These are phyloP conservation scores for Pongo pygmaeus DNA, from an alignment of 2,113 vertebrate genomes.

Conservation along the genomic window DNA sequence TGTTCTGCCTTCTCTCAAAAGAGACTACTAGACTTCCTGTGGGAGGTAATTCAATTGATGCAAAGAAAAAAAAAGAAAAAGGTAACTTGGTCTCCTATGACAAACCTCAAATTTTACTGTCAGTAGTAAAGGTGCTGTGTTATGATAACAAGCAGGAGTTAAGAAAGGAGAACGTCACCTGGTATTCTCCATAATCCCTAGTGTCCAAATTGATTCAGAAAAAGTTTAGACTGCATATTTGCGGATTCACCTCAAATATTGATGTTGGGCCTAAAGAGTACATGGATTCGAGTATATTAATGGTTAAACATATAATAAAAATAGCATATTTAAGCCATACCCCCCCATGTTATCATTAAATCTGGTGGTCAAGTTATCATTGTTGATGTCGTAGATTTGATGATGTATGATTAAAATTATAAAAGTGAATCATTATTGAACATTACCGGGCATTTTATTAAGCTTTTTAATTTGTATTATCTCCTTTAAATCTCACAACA, in stretches of 20 bases:
- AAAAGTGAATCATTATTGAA: neutral
- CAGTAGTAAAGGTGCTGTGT: neutral
- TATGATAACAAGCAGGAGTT: neutral
- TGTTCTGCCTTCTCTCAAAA: conserved; percentile 46
- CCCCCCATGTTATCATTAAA: neutral
- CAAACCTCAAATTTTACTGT: neutral
- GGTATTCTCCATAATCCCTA: neutral
- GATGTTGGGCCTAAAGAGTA: neutral
- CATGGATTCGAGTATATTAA: neutral
- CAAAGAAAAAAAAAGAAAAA: neutral
- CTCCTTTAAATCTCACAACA: neutral
- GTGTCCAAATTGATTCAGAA: neutral
- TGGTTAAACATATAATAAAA: neutral
- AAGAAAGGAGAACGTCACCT: neutral
- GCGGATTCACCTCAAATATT: neutral
- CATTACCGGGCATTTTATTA: neutral
- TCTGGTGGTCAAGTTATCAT: neutral
- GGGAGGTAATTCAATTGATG: neutral
- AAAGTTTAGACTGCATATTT: neutral
- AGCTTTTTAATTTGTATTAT: neutral
- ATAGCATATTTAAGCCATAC: neutral
- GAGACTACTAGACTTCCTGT: neutral
- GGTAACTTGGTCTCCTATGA: neutral
- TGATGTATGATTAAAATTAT: neutral
- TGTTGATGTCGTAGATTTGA: neutral